Evolutionary conservation across 2,113 vertebrate genomes (phyloP).

Genomic region (Zosterops hypoxanthus): DNA sequence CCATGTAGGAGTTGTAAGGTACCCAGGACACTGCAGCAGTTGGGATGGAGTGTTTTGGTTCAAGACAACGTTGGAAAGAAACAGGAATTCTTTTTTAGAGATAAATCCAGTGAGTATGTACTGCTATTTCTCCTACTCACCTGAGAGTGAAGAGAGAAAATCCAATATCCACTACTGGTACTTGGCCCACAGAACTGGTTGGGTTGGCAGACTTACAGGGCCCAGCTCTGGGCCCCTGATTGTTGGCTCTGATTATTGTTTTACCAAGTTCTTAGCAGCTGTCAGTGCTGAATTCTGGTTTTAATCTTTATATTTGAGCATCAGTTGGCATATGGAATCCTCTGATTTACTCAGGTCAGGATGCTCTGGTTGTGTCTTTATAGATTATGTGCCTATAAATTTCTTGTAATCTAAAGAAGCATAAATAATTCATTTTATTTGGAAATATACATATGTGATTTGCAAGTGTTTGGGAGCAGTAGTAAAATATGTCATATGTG

Average conservation of each 20-base stretch:
- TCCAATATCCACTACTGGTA: background rate
- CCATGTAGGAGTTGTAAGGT: background rate
- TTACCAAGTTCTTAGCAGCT: background rate
- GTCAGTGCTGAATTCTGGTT: background rate
- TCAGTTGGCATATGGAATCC: background rate
- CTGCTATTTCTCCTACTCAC: background rate
- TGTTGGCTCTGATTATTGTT: background rate
- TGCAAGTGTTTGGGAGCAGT: background rate
- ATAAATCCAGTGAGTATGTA: background rate
- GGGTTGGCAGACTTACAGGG: background rate
- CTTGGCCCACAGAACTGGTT: background rate
- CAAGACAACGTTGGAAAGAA: background rate
- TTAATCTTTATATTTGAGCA: background rate
- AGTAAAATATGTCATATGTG: background rate
- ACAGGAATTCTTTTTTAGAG: background rate
- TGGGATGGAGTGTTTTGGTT: background rate
- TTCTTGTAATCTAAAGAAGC: background rate
- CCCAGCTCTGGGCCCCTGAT: background rate
- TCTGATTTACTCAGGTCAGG: background rate
- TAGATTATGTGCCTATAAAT: background rate
- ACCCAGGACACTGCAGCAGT: background rate
- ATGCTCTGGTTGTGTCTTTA: background rate
- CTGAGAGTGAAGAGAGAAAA: background rate
- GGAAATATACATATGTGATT: background rate
- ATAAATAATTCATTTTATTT: background rate